Percentiles rank a stretch among this genome's conserved stretches.
Conservation (phyloP, 2,888 invertebrate species). For the Peribatodes rhomboidaria region DNA sequence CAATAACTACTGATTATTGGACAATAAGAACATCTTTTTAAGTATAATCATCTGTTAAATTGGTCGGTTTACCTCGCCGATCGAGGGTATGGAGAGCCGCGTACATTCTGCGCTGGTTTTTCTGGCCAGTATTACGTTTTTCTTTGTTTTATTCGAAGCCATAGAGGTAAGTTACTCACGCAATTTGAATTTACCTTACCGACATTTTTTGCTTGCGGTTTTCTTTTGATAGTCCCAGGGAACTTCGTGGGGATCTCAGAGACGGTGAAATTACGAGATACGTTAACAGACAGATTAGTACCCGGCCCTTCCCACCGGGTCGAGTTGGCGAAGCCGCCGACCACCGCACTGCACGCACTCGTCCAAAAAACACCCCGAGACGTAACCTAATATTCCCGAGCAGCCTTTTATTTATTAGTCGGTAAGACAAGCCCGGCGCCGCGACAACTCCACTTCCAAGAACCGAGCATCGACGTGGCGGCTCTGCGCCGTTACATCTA, state of each 20-base stretch:
- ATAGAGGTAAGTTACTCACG: background rate
- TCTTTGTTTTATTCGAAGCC: slow-evolving; percentile 12
- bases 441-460: slow-evolving; percentile 82
- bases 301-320: slow-evolving; percentile 69
- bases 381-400: slow-evolving; percentile 86
- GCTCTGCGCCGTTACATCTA: slow-evolving; percentile 81
- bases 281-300: slow-evolving; percentile 53
- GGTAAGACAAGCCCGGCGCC: slow-evolving; percentile 76
- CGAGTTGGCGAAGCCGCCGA: slow-evolving; percentile 73
- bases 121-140: background rate
- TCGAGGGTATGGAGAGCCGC: slow-evolving; percentile 4
- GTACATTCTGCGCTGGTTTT: slow-evolving; percentile 6
- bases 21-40: slow-evolving; percentile 51
- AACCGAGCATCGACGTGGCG: slow-evolving; percentile 77
- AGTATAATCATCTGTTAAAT: slow-evolving; percentile 29
- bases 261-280: slow-evolving; percentile 22
- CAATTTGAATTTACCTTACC: background rate
- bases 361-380: slow-evolving; percentile 76
- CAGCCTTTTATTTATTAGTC: slow-evolving; percentile 84
- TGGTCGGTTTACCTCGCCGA: slow-evolving; percentile 23
- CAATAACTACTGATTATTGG: slow-evolving; percentile 65
- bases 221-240: slow-evolving; percentile 6
- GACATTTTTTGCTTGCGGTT: background rate
- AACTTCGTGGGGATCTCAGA: background rate
- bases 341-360: slow-evolving; percentile 68